Base-by-base conservation (phyloP, 2,888 invertebrate genomes). In the Emmelina monodactyla region DNA sequence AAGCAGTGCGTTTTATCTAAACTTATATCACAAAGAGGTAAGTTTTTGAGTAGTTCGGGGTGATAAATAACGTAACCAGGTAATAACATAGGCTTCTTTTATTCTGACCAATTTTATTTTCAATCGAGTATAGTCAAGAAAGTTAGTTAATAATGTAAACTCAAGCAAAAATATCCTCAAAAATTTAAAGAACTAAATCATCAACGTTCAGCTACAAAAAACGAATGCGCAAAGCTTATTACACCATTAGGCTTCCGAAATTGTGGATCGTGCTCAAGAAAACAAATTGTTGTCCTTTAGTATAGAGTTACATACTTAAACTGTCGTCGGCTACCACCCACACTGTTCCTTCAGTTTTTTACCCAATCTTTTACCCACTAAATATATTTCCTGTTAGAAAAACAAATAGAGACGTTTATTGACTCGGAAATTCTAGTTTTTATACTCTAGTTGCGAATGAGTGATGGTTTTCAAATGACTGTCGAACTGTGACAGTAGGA, bases 271-370 rank as follows among this genome's bases (percentile, higher is more conserved):
- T 53, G 49, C 49, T 9, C 25, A 60, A 66, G 68, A 72, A 69
- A 71, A 75, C 63, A 70, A 61, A 66, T 69, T 59, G 55, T 59
- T 67, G 72, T 11, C n/a, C 25, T 70, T 65, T 73, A 46, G 44
- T 65, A 67, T 78, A 67, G 46, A 49, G 58, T 79, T 76, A 72
- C 76, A 58, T 72, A 76, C 72, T 76, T 72, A 78, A 70, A 75
- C 75, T 79, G 78, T 79, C 78, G 63, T 78, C 79, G 68, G 54
- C 55, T 57, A 63, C 76, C 78, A 76, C 79, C 78, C 79, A 75
- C 71, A 43, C 53, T 64, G 73, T 76, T 73, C 69, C 63, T n/a
- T 19, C 3, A n/a, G 41, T 53, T 55, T 75, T 78, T 73, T 70
- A 66, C 54, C 41, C 12, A 52, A 58, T 56, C 59, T 63, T 67